Conservation (phyloP, 1,140 invertebrate genomes). For the Periplaneta americana region DNA sequence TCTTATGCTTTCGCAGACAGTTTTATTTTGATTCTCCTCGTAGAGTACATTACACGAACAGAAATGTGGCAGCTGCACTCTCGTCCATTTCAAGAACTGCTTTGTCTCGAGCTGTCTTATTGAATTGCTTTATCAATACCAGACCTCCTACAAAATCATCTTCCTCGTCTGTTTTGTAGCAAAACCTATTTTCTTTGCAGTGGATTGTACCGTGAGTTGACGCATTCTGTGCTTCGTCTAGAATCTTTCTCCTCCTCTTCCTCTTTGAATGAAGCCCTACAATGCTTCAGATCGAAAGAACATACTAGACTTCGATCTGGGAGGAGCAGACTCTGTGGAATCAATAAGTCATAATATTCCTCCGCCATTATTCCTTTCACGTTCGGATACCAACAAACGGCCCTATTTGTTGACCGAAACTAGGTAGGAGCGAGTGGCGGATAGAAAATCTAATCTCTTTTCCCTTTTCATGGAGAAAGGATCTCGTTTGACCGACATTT, state of each 20-base stretch:
- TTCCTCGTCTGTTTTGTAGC: too few relatives aligned
- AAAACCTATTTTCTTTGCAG: neutral
- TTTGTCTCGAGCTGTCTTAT: too few relatives aligned
- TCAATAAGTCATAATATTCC: neutral
- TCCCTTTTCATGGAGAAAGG: neutral
- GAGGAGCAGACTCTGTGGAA: neutral
- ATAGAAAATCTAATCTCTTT: neutral
- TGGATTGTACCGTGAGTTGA: neutral
- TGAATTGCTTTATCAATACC: too few relatives aligned
- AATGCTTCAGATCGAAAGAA: neutral
- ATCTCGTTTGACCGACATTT: neutral
- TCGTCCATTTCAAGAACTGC: too few relatives aligned
- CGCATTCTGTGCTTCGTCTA: neutral
- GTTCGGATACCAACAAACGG: neutral
- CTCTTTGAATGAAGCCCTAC: neutral
- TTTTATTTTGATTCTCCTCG: too few relatives aligned
- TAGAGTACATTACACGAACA: too few relatives aligned
- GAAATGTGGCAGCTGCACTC: too few relatives aligned
- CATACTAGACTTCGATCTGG: neutral
- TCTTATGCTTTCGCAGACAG: too few relatives aligned
- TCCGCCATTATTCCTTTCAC: neutral
- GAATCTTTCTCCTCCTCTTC: neutral
- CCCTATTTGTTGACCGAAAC: neutral
- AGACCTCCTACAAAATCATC: too few relatives aligned
- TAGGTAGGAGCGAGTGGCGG: neutral